Conservation (phyloP, 2,113 vertebrate genomes). For the Cricetomys ansorgei region DNA sequence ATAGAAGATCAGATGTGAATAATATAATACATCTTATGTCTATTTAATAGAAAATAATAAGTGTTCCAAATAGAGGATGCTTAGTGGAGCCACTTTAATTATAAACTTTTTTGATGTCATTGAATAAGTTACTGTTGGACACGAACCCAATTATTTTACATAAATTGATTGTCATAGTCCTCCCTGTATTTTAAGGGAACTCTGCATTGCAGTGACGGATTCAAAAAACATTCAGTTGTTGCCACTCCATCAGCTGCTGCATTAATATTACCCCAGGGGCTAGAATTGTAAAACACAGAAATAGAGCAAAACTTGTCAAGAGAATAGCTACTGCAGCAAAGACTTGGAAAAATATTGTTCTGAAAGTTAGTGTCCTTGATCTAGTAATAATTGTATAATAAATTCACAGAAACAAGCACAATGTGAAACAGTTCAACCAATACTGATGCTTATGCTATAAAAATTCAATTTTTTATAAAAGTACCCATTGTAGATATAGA, state of each 20-base stretch:
- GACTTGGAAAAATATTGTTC: neutral
- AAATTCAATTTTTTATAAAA: neutral
- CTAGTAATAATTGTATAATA: neutral
- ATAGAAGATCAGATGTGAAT: neutral
- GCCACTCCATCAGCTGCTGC: neutral
- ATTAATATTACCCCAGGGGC: neutral
- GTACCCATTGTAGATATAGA: neutral
- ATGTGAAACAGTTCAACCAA: neutral
- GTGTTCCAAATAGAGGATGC: neutral
- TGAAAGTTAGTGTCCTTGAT: neutral
- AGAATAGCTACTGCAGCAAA: neutral
- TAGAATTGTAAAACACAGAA: neutral
- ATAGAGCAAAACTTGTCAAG: neutral
- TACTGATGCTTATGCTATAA: neutral
- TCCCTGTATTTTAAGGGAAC: neutral
- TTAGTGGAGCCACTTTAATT: neutral
- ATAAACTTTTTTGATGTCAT: slow-evolving; percentile 15
- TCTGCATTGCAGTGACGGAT: neutral
- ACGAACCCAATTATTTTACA: neutral
- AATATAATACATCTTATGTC: neutral
- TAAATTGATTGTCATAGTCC: neutral
- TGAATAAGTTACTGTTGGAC: slow-evolving; percentile 2
- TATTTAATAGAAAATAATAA: slow-evolving; percentile 21
- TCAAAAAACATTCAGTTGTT: neutral
- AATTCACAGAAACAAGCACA: neutral